Conservation (phyloP, 2,113 vertebrate species). For the Gasterosteus nipponicus region DNA sequence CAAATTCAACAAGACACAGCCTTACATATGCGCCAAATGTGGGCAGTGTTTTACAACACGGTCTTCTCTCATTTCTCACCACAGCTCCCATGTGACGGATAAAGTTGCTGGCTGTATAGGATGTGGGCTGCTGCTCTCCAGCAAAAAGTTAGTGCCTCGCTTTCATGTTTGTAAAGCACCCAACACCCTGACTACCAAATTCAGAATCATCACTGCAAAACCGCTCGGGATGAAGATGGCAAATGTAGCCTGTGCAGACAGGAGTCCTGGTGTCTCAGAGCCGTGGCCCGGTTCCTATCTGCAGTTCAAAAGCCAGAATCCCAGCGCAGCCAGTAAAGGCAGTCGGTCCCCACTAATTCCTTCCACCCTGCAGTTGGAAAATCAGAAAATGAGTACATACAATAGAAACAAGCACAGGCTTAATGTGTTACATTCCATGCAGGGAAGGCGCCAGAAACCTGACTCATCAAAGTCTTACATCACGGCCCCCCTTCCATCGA, state of each 20-base stretch:
- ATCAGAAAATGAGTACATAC: constrained; percentile 15
- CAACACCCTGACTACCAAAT: constrained; percentile 37
- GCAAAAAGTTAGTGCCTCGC: constrained; percentile 67
- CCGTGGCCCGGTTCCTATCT: not conserved
- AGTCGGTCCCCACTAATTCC: not conserved
- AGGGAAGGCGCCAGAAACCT: not conserved
- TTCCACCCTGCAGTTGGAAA: constrained; percentile 28
- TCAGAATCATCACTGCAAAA: constrained; percentile 63
- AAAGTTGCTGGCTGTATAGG: constrained; percentile 72
- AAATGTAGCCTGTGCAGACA: not conserved
- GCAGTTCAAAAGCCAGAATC: constrained; percentile 24
- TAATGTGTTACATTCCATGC: not conserved
- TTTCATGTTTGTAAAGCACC: constrained; percentile 67
- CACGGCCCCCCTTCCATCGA: not conserved
- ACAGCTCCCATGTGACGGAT: constrained; percentile 59
- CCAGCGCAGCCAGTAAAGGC: not conserved
- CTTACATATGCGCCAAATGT: constrained; percentile 70
- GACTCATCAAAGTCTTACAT: not conserved
- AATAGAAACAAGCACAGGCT: not conserved
- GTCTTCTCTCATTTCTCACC: constrained; percentile 57
- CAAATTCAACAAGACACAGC: constrained; percentile 39
- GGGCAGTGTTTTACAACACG: constrained; percentile 60
- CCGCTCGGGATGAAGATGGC: constrained; percentile 6
- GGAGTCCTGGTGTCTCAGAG: not conserved
- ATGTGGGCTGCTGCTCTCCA: constrained; percentile 74